Percentiles rank a stretch among this genome's conserved stretches.
These are phyloP conservation scores for Sphaerodactylus townsendi DNA, from an alignment of 2,113 vertebrate genomes.

Conservation along the genomic window DNA sequence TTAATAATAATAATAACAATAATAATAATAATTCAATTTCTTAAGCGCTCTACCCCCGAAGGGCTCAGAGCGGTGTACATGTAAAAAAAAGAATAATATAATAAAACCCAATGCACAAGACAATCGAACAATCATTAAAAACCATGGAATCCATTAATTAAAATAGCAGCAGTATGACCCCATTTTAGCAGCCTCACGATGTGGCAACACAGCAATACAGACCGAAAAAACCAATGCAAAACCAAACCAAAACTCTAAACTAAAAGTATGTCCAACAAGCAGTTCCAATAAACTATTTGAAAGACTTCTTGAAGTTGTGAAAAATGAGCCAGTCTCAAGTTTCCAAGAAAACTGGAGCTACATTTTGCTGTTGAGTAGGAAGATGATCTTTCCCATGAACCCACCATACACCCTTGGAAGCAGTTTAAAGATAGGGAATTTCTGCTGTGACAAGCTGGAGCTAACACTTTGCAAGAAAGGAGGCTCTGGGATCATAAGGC, in stretches of 20 bases:
- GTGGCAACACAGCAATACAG: no score
- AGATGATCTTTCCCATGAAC: background rate
- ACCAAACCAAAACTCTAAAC: no score
- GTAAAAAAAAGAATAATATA: no score
- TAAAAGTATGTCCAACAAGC: background rate
- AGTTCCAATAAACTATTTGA: background rate
- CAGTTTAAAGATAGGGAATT: background rate
- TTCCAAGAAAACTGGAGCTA: background rate
- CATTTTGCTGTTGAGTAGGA: background rate
- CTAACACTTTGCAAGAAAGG: background rate
- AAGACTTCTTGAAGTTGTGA: background rate
- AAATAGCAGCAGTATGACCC: no score
- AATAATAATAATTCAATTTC: no score
- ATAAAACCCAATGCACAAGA: no score
- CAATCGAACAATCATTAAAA: no score
- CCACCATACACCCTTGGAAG: background rate
- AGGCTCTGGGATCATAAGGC: background rate
- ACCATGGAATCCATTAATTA: no score
- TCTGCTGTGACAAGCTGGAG: background rate
- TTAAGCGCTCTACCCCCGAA: no score
- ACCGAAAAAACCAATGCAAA: background rate
- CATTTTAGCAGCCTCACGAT: background rate
- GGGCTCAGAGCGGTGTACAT: no score
- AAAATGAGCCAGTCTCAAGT: no score
- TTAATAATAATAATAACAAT: no score